These are phyloP conservation scores for Heterotilapia buettikoferi DNA, from an alignment of 2,113 vertebrate genomes.

Conservation along the genomic window DNA sequence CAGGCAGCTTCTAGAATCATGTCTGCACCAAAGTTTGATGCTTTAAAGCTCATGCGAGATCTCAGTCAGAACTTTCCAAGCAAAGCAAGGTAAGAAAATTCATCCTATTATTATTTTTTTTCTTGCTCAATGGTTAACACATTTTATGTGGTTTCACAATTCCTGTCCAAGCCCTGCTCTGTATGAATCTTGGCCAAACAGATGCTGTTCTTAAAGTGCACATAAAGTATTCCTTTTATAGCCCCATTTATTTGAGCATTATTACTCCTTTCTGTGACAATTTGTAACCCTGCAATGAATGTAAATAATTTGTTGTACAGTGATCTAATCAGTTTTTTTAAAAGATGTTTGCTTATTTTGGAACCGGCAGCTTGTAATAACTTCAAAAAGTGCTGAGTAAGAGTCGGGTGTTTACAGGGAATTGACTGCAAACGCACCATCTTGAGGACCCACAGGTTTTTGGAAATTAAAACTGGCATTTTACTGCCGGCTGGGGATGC, in stretches of 20 bases:
- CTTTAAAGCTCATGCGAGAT: constrained; percentile 89
- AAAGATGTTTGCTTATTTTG: constrained; percentile 22
- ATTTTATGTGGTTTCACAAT: constrained; percentile 1
- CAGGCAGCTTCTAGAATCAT: constrained; percentile 87
- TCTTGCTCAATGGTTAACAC: background rate
- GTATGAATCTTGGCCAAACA: background rate
- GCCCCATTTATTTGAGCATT: constrained; percentile 14
- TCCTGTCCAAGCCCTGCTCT: background rate
- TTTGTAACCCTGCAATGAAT: background rate
- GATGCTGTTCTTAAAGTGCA: constrained; percentile 1
- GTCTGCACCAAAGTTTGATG: constrained; percentile 82
- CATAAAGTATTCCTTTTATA: background rate
- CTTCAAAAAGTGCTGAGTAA: constrained; percentile 63
- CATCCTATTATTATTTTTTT: background rate
- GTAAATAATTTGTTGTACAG: background rate
- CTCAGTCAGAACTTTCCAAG: constrained; percentile 93
- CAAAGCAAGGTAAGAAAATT: constrained; percentile 84
- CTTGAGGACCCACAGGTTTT: constrained; percentile 57
- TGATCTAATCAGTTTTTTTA: constrained; percentile 37
- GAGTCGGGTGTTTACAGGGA: constrained; percentile 56
- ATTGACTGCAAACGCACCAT: constrained; percentile 56
- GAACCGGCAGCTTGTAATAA: constrained; percentile 43
- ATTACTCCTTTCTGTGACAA: background rate
- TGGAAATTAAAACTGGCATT: constrained; percentile 69
- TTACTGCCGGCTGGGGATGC: constrained; percentile 58